phyloP scores from a whole-genome alignment of 2,113 vertebrate genomes.

The Anolis carolinensis region DNA sequence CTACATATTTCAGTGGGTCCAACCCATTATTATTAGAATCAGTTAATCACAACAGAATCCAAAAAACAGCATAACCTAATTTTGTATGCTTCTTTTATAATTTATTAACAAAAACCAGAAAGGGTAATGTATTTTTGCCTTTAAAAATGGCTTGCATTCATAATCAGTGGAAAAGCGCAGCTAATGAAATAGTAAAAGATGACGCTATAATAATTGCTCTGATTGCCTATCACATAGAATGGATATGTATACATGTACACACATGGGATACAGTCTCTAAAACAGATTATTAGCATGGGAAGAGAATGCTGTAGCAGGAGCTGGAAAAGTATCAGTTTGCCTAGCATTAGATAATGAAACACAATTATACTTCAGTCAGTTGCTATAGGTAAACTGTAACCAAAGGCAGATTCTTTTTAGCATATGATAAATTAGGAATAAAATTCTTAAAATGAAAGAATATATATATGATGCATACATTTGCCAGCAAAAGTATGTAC shows the following conservation, averaged over 20 bases:
- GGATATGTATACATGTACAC: no score
- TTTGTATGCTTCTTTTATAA: not conserved
- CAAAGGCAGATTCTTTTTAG: slow-evolving; percentile 14
- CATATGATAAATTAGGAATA: slow-evolving; percentile 1
- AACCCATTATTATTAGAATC: not conserved
- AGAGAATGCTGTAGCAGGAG: not conserved
- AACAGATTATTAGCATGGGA: not conserved
- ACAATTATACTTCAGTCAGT: no score
- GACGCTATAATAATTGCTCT: slow-evolving; percentile 13
- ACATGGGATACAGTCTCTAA: not conserved
- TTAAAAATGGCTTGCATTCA: not conserved
- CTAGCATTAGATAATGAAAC: no score
- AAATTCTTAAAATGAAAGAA: slow-evolving; percentile 17
- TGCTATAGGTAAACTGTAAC: not conserved
- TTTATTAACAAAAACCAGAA: not conserved
- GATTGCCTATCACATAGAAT: not conserved
- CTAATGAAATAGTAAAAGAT: slow-evolving; percentile 32
- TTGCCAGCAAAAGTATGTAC: slow-evolving; percentile 30
- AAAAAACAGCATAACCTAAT: not conserved
- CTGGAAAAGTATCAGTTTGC: no score
- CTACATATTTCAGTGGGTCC: not conserved
- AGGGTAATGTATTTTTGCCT: not conserved
- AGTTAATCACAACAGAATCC: no score
- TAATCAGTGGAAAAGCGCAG: not conserved
- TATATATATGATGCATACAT: slow-evolving; percentile 7